Conservation (phyloP, 2,888 invertebrate genomes). For the Metopia argyrocephala region DNA sequence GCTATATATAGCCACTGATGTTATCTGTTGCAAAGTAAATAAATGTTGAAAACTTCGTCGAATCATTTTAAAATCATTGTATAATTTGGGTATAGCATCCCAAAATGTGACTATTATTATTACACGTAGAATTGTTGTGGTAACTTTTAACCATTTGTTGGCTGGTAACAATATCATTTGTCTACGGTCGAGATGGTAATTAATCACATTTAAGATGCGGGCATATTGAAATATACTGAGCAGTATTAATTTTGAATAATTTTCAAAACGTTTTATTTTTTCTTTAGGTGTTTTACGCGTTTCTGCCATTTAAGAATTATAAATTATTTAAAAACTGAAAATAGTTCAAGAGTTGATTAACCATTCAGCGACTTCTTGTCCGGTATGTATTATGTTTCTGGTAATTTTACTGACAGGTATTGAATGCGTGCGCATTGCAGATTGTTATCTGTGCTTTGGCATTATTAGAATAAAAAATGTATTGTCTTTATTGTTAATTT, state of each 20-base stretch:
- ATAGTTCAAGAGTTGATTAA: not conserved
- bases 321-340: not conserved
- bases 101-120: constrained; percentile 66
- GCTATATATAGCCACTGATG: constrained; percentile 69
- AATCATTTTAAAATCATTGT: constrained; percentile 2
- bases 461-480: not conserved
- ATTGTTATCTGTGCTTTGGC: not conserved
- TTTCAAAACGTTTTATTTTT: constrained; percentile 61
- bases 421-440: not conserved
- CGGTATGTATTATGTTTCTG: not conserved
- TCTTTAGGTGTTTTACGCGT: constrained; percentile 53
- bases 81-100: constrained; percentile 64
- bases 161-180: constrained; percentile 58
- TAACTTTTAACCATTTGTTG: constrained; percentile 55
- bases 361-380: not conserved
- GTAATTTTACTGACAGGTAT: not conserved
- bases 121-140: constrained; percentile 65
- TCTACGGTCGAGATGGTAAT: constrained; percentile 60
- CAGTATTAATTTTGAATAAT: constrained; percentile 66
- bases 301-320: constrained; percentile 8
- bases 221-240: constrained; percentile 66
- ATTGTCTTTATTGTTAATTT: not conserved
- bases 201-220: constrained; percentile 67
- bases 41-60: constrained; percentile 63
- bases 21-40: constrained; percentile 66